Conservation (phyloP, 2,888 invertebrate genomes). For the Drosophila nr. medialis region DNA sequence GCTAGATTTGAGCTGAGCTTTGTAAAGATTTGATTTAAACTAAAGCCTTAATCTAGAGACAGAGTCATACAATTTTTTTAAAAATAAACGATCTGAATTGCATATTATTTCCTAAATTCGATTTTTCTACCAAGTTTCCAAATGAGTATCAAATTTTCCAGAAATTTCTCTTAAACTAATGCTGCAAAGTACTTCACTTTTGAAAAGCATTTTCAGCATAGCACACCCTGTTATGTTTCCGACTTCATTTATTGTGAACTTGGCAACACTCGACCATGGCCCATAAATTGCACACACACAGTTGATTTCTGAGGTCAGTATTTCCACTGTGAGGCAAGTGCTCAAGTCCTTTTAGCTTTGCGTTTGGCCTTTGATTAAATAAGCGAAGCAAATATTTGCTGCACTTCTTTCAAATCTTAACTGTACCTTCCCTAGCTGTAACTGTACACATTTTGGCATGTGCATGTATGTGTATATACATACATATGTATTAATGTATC, state of each 20-base stretch:
- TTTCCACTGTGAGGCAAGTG: constrained; percentile 2
- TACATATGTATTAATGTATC: constrained; percentile 7
- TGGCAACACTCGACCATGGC: constrained; percentile 24
- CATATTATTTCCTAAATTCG: background rate
- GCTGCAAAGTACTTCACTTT: background rate
- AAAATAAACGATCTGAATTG: background rate
- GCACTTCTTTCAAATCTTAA: constrained; percentile 30
- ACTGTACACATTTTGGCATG: constrained; percentile 24
- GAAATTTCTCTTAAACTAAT: background rate
- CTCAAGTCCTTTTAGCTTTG: background rate
- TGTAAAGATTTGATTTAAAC: background rate
- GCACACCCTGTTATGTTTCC: too few relatives aligned
- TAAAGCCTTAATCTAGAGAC: too few relatives aligned
- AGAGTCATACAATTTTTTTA: too few relatives aligned
- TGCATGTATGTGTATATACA: constrained; percentile 2
- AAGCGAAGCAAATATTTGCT: constrained; percentile 65
- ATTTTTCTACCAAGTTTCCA: background rate
- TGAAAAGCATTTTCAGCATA: constrained; percentile 1
- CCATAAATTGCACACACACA: constrained; percentile 18
- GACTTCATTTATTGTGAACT: constrained; percentile 2
- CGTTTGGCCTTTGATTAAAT: constrained; percentile 22
- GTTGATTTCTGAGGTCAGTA: constrained; percentile 7
- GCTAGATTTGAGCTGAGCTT: background rate
- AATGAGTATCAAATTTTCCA: background rate
- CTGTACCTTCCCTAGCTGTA: constrained; percentile 3